These are phyloP conservation scores for Pocillopora grandis DNA, from an alignment of 92 coral and sea anemone genomes.

Conservation along the genomic window DNA sequence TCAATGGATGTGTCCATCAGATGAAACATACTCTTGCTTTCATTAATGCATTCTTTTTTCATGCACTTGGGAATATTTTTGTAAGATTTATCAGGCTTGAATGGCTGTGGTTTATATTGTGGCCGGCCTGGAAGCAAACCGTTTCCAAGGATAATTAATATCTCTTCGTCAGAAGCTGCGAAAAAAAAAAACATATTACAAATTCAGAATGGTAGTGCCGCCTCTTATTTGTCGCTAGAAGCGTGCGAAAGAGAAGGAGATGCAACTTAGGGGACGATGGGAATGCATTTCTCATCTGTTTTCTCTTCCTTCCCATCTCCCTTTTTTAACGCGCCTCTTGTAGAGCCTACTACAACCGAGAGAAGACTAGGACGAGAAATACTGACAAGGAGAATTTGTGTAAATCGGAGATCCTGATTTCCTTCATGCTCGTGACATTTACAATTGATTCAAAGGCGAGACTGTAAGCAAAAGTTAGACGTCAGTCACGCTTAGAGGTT, in stretches of 20 bases:
- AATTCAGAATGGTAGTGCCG: background rate
- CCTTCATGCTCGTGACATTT: background rate
- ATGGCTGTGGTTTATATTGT: background rate
- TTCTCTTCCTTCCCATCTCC: too few relatives aligned
- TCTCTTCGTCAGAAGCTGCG: conserved; percentile 4
- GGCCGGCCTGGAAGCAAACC: background rate
- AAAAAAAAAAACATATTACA: background rate
- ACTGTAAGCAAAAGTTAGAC: too few relatives aligned
- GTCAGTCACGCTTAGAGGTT: too few relatives aligned
- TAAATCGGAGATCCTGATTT: background rate
- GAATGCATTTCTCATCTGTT: too few relatives aligned
- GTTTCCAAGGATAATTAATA: background rate
- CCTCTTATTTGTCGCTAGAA: too few relatives aligned
- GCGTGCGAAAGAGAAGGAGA: too few relatives aligned
- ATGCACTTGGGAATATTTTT: conserved; percentile 31
- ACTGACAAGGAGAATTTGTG: too few relatives aligned
- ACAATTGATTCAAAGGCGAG: too few relatives aligned
- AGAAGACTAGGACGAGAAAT: too few relatives aligned
- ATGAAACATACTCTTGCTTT: conserved; percentile 14
- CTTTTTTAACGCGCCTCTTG: too few relatives aligned
- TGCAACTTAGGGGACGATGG: too few relatives aligned
- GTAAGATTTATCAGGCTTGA: background rate
- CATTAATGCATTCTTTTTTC: conserved; percentile 36
- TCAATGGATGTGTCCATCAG: conserved; percentile 42
- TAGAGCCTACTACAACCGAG: too few relatives aligned